These are phyloP conservation scores for Pachymerium ferrugineum DNA, from an alignment of 2,888 invertebrate genomes.

Conservation along the genomic window DNA sequence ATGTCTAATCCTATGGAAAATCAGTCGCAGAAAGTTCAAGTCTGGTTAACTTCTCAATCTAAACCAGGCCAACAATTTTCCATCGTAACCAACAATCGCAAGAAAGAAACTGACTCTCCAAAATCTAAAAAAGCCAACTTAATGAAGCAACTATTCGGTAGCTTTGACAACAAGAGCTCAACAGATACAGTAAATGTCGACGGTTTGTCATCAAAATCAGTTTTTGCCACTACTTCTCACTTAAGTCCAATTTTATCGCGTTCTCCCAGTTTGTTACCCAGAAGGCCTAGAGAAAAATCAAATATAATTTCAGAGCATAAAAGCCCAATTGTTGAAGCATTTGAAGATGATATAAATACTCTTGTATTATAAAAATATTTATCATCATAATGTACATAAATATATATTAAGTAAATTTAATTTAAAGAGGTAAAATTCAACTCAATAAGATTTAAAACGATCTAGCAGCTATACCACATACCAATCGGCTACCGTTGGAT, in stretches of 20 bases:
- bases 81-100: not conserved
- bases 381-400: too few relatives aligned
- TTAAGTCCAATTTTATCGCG: not conserved
- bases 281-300: not conserved
- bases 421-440: too few relatives aligned
- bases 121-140: constrained; percentile 29
- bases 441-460: too few relatives aligned
- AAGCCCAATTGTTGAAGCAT: not conserved
- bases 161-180: not conserved
- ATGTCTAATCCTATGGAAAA: too few relatives aligned
- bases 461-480: too few relatives aligned
- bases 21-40: too few relatives aligned
- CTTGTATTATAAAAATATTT: not conserved
- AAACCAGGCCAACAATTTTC: too few relatives aligned
- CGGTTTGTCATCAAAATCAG: not conserved
- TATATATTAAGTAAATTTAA: too few relatives aligned
- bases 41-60: too few relatives aligned
- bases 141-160: constrained; percentile 29
- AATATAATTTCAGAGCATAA: not conserved
- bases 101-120: not conserved
- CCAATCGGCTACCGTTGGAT: too few relatives aligned
- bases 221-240: not conserved
- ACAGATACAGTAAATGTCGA: not conserved
- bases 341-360: not conserved
- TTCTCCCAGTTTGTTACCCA: not conserved